phyloP scores from a whole-genome alignment of 2,113 vertebrate species.

The Zosterops japonicus region DNA sequence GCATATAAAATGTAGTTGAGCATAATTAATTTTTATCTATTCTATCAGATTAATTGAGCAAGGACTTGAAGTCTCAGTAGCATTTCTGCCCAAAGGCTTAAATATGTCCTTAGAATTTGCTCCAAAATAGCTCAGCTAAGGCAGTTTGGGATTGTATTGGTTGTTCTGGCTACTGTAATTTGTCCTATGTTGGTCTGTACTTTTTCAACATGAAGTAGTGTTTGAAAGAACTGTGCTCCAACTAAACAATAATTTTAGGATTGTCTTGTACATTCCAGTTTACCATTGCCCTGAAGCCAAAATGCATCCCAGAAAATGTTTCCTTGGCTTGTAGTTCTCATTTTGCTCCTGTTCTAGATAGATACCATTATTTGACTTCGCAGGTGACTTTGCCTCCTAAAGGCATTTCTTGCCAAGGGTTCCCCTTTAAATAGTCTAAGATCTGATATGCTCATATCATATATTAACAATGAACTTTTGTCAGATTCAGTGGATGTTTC shows the following conservation, averaged over 20 bases:
- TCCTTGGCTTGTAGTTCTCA: neutral
- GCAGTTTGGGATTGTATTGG: neutral
- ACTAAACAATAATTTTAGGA: neutral
- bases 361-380: neutral
- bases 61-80: neutral
- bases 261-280: neutral
- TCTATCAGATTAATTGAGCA: neutral
- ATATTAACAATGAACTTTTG: neutral
- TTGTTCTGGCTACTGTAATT: neutral
- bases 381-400: neutral
- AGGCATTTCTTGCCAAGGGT: neutral
- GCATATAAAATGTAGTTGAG: neutral
- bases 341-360: neutral
- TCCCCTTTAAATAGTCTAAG: neutral
- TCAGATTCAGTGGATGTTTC: neutral
- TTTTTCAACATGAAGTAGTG: neutral
- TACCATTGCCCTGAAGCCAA: neutral
- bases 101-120: neutral
- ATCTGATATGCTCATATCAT: neutral
- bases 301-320: neutral
- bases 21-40: neutral
- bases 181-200: neutral
- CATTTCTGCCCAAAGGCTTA: neutral
- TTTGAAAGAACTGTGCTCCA: neutral
- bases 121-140: neutral